Conservation (phyloP, 2,797 vertebrate genomes). For the Falco cherrug region DNA sequence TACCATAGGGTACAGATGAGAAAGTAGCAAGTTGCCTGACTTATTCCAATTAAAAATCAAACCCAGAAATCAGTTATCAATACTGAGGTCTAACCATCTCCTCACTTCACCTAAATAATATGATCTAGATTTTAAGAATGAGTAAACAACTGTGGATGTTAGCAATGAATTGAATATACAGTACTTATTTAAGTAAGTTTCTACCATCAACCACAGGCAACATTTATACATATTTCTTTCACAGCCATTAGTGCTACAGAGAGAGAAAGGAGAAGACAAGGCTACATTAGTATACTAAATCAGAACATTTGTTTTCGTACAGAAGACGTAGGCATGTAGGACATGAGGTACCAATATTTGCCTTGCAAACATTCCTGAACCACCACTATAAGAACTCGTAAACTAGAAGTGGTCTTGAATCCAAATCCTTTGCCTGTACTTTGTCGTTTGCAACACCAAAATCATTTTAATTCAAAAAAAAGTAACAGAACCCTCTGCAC, state of each 20-base stretch:
- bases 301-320: background rate
- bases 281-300: background rate
- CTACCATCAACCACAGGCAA: background rate
- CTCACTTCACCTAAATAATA: background rate
- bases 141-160: background rate
- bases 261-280: background rate
- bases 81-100: background rate
- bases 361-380: background rate
- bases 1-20: background rate
- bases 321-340: background rate
- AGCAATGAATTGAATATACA: background rate
- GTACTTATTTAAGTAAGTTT: background rate
- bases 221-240: background rate
- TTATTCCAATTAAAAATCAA: background rate
- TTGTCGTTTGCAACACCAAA: background rate
- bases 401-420: background rate
- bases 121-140: background rate
- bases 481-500: background rate
- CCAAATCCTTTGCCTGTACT: background rate
- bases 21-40: background rate
- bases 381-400: background rate
- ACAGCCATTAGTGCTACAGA: background rate
- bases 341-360: background rate
- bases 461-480: background rate
- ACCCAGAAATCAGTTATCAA: background rate